These are phyloP conservation scores for Brachionus angularis DNA, from an alignment of 1,140 invertebrate genomes.

Conservation along the genomic window DNA sequence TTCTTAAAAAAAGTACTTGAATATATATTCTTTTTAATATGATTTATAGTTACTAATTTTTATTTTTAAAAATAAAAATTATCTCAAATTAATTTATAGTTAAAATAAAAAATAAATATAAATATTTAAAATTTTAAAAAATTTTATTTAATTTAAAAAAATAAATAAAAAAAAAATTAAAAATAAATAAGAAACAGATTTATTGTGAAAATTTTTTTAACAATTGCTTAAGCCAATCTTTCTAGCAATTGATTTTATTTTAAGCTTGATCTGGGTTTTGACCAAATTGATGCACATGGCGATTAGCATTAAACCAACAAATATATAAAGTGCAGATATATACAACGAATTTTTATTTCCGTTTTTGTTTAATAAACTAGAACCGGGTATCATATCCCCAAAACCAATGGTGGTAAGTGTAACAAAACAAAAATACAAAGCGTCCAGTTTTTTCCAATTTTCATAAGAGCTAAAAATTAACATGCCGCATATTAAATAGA, in stretches of 20 bases:
- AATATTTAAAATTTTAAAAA: background rate
- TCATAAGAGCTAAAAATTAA: conserved; percentile 49
- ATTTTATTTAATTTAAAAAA: background rate
- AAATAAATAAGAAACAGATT: background rate
- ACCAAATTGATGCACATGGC: conserved; percentile 43
- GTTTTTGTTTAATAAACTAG: conserved; percentile 17
- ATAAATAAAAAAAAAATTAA: background rate
- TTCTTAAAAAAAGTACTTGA: too few relatives aligned
- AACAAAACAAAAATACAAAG: conserved; percentile 49
- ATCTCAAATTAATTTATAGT: too few relatives aligned
- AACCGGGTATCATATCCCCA: conserved; percentile 45
- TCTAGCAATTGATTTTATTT: conserved; percentile 34
- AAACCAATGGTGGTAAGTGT: conserved; percentile 50
- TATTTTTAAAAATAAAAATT: too few relatives aligned
- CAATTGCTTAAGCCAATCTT: conserved; percentile 34
- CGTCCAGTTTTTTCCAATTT: conserved; percentile 44
- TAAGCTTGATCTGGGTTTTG: conserved; percentile 21
- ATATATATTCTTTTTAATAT: too few relatives aligned
- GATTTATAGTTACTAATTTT: too few relatives aligned
- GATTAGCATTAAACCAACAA: conserved; percentile 38
- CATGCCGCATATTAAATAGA: conserved; percentile 38
- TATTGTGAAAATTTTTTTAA: background rate
- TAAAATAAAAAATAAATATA: too few relatives aligned
- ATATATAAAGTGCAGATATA: conserved; percentile 39
- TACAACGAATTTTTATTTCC: conserved; percentile 20